Evolutionary conservation across 2,797 vertebrate genomes (phyloP).

Genomic region (Halcyon chelicuti): DNA sequence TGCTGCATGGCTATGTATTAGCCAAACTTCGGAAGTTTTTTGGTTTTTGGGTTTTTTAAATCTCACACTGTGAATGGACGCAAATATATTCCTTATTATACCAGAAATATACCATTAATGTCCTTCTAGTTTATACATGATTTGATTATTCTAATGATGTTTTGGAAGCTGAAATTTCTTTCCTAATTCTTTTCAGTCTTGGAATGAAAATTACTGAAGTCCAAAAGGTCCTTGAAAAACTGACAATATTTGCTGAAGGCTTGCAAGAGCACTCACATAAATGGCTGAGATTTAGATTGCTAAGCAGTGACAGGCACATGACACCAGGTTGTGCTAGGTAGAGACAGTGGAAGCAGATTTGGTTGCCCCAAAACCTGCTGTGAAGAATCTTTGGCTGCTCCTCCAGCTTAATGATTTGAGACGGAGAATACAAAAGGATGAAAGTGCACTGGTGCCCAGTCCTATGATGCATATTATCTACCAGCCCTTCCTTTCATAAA

Average conservation of each 20-base stretch:
- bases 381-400: not conserved
- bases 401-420: not conserved
- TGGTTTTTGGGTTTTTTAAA: not conserved
- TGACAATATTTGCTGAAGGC: not conserved
- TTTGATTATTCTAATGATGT: not conserved
- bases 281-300: not conserved
- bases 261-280: not conserved
- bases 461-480: not conserved
- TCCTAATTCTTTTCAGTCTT: not conserved
- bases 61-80: not conserved
- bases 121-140: not conserved
- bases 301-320: not conserved
- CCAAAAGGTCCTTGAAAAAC: not conserved
- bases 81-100: not conserved
- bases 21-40: not conserved
- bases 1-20: not conserved
- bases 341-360: not conserved
- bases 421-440: not conserved
- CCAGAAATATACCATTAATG: not conserved
- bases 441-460: not conserved
- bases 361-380: not conserved
- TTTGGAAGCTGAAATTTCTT: constrained; percentile 11
- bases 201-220: not conserved
- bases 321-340: not conserved
- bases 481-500: not conserved